A percentile compares a stretch with the other conserved stretches of the same genome.
Evolutionary conservation across 1,140 invertebrate genomes (phyloP).

Genomic region (Phenacoccus solenopsis): DNA sequence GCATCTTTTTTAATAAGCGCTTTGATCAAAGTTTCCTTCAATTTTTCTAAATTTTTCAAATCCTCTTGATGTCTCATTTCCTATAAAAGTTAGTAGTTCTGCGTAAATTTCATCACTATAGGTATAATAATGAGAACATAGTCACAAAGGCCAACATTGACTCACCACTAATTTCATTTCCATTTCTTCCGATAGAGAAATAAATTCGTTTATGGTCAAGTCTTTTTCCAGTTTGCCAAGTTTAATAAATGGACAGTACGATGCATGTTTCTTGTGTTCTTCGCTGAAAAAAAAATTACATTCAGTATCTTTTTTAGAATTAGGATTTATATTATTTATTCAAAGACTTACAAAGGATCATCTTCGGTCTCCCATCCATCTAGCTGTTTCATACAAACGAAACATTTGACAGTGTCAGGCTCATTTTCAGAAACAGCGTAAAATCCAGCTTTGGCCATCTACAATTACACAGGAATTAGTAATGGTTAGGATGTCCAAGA

Average conservation of each 20-base stretch:
- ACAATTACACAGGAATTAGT: background rate
- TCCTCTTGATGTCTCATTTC: background rate
- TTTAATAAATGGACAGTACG: slow-evolving; percentile 4
- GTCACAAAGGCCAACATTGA: background rate
- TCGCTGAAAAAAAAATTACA: background rate
- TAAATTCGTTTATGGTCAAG: slow-evolving; percentile 6
- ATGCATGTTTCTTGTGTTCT: slow-evolving; percentile 10
- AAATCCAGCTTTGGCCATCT: slow-evolving; percentile 42
- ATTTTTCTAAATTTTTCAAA: background rate
- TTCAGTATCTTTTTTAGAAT: too few species aligned
- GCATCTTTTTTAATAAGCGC: background rate
- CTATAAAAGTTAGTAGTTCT: background rate
- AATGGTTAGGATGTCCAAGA: background rate
- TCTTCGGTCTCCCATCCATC: slow-evolving; percentile 42
- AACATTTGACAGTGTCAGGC: slow-evolving; percentile 37
- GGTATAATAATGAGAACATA: too few species aligned
- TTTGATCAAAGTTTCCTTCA: background rate
- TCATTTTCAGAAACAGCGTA: slow-evolving; percentile 36
- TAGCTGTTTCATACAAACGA: slow-evolving; percentile 40
- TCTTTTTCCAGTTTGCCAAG: slow-evolving; percentile 7
- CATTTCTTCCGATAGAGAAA: background rate
- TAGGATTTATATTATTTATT: slow-evolving; percentile 14
- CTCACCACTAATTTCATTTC: slow-evolving; percentile 6
- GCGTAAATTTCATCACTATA: too few species aligned
- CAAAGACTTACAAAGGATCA: slow-evolving; percentile 39